A percentile compares a stretch with the other conserved stretches of the same genome.
Conservation (phyloP, 1,140 invertebrate species). For the Campoletis sonorensis region DNA sequence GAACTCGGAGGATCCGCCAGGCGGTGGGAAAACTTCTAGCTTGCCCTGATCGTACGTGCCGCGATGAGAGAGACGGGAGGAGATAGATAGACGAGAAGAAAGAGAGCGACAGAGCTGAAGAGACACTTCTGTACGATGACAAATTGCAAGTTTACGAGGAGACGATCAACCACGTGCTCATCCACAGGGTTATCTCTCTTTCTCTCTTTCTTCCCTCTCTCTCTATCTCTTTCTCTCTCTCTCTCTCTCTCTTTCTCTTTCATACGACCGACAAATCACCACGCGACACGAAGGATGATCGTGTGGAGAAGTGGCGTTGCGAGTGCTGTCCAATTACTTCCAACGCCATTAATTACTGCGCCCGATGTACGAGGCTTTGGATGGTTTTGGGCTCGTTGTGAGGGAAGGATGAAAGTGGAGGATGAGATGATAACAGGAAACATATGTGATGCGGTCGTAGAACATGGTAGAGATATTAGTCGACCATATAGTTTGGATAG, state of each 20-base stretch:
- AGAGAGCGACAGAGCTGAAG: background rate
- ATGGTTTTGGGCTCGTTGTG: background rate
- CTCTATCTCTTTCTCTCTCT: conserved; percentile 8
- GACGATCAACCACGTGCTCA: conserved; percentile 20
- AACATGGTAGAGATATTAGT: conserved; percentile 19
- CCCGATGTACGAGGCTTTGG: conserved; percentile 29
- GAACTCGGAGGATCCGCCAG: background rate
- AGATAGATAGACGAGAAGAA: background rate
- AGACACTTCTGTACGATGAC: conserved; percentile 27
- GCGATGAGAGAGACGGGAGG: background rate
- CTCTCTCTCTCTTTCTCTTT: conserved; percentile 15
- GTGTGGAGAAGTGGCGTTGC: conserved; percentile 40
- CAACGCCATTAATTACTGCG: conserved; percentile 44
- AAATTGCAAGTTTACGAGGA: conserved; percentile 46
- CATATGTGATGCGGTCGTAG: conserved; percentile 28
- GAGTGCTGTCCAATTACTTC: conserved; percentile 46
- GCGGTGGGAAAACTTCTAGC: background rate
- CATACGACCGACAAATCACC: conserved; percentile 36
- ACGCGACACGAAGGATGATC: conserved; percentile 45
- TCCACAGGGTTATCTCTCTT: background rate
- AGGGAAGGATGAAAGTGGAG: background rate
- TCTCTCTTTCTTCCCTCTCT: background rate
- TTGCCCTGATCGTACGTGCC: background rate
- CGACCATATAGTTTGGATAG: background rate
- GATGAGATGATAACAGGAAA: conserved; percentile 33